Evolutionary conservation across 2,888 invertebrate genomes (phyloP), one percentile per base, ranked within the genome.

Genomic region (Perithous albicinctus): DNA sequence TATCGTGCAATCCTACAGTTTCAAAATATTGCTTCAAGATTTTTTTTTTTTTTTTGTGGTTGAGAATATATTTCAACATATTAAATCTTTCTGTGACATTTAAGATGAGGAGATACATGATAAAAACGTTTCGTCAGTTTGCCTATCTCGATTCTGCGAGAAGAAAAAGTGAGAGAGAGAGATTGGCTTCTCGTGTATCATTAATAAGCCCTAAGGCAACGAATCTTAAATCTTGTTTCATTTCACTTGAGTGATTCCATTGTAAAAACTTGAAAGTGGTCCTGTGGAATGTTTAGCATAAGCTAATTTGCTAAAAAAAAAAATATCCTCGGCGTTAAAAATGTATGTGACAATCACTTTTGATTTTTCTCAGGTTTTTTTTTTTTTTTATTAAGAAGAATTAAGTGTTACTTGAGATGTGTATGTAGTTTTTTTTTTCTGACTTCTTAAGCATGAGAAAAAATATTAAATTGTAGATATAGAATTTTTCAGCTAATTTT

Each of bases 81-180:
- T 48, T 48, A 48, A 48, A 15, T 48, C 51, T 12, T 51, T 23
- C 51, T 10, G 23, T 51, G 51, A 51, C 51, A 51, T 51, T 51
- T 51, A 23, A 51, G 23, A 3, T 23, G 12, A 51, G 23, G 23
- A 12, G 51, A 51, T 51, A 51, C 23, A 51, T 23, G 51, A 51
- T 23, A 23, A 20, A 12, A 23, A 51, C n/a, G 51, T 51, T 51
- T 51, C 51, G 51, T 23, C 51, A 51, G 23, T 20, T 10, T 20
- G 20, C 41, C 23, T n/a, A 23, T 4, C 6, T 8, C 12, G 51
- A 8, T 3, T 12, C 23, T 12, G 51, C 6, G 23, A n/a, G n/a
- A n/a, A n/a, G n/a, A n/a, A 51, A 23, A n/a, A 23, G 51, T 23
- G 23, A 51, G 51, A 51, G 12, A 51, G n/a, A 43, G 3, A 29